Base-by-base conservation (phyloP, 2,113 vertebrate genomes). In the Oreocharis arfaki region DNA sequence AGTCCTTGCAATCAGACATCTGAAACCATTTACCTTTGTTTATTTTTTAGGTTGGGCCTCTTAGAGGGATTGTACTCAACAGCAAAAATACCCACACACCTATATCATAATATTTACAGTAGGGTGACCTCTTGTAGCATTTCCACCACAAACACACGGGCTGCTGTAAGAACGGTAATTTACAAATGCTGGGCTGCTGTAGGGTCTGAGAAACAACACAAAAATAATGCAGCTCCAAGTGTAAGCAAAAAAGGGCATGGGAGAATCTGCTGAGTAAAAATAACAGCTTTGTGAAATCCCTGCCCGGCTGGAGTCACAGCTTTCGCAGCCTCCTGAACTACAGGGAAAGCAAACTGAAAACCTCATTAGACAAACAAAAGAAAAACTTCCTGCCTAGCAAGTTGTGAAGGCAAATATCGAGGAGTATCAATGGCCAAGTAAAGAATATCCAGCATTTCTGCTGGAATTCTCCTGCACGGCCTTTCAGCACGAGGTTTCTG, bases 1-100 rank as follows among this genome's bases (percentile, higher is more conserved):
- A 1, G 46, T 24, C 70, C 64, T 44, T 69, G n/a, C 37, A 68
- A 84, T 61, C 56, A 68, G 75, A 28, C 81, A 95, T 70, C 76
- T 93, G 94, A 96, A 96, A 95, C 82, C 89, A 84, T 92, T 83
- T 88, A 71, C 78, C 47, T 94, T 46, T 96, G 95, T 95, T 96
- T 95, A 74, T 73, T 85, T 95, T 97, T 82, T 12, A 93, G 94
- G 94, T 0, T 94, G 70, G 93, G 78, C 84, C 93, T 95, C 82
- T 80, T 64, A 24, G 2, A 74, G 59, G 75, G 78, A 81, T 56
- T 60, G 61, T 50, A 44, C 64, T 86, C 82, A 56, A 47, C 35
- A 89, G 94, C 61, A 79, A n/a, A 81, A 88, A 56, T 17, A 78
- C 64, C 76, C 52, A 65, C 16, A 22, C 81, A 91, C 84, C 70